Evolutionary conservation across 64 coral and sea anemone species (phyloP).

Genomic region (Montipora capricornis): DNA sequence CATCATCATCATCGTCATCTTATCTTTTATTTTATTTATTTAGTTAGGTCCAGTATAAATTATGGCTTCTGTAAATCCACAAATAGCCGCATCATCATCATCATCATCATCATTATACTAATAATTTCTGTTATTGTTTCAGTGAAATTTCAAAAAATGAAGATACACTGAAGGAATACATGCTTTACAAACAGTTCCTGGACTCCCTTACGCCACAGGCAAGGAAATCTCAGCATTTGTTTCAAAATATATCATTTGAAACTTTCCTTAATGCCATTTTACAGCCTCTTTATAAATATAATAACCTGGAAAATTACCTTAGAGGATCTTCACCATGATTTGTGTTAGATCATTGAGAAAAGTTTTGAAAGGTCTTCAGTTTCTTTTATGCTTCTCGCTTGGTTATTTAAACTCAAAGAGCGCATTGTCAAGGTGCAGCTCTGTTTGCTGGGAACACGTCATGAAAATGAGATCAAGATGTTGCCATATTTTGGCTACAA

Average conservation of each 20-base stretch:
- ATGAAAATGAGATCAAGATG: neutral
- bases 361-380: too few species aligned
- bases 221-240: neutral
- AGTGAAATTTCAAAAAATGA: slow-evolving; percentile 99
- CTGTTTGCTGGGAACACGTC: neutral
- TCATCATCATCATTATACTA: too few species aligned
- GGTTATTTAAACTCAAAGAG: neutral
- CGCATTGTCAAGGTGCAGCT: neutral
- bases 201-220: slow-evolving; percentile 95
- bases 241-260: neutral
- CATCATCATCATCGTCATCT: too few species aligned
- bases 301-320: too few species aligned
- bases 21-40: too few species aligned
- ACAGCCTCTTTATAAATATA: too few species aligned
- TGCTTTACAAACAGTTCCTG: slow-evolving; percentile 94
- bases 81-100: too few species aligned
- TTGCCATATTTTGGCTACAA: too few species aligned
- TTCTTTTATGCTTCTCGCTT: neutral
- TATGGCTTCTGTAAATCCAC: too few species aligned
- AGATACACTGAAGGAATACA: slow-evolving; percentile 94
- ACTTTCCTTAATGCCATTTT: neutral
- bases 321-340: too few species aligned
- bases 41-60: too few species aligned
- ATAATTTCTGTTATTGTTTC: neutral
- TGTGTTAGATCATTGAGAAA: too few species aligned